Conservation (phyloP, 2,113 vertebrate genomes). For the Seriola quinqueradiata region DNA sequence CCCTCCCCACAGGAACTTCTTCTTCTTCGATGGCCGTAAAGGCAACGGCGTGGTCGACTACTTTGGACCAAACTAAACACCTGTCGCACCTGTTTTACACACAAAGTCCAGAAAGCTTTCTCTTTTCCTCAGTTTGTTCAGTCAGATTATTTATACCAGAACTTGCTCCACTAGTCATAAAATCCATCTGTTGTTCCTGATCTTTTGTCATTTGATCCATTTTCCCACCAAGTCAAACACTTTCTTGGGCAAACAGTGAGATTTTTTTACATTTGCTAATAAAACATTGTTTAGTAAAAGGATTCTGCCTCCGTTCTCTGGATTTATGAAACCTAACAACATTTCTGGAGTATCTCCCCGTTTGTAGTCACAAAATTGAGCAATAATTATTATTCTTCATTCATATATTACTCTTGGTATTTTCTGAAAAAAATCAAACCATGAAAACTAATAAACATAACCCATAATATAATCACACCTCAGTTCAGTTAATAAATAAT, state of each 20-base stretch:
- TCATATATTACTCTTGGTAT: too few relatives aligned
- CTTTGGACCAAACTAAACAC: constrained; percentile 86
- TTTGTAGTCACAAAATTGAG: not conserved
- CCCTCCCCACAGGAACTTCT: constrained; percentile 93
- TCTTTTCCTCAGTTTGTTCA: not conserved
- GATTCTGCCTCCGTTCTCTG: not conserved
- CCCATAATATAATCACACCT: too few relatives aligned
- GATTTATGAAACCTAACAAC: not conserved
- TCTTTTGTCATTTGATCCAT: constrained; percentile 1
- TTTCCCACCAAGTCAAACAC: not conserved
- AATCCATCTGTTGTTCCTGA: not conserved
- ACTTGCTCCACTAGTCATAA: not conserved
- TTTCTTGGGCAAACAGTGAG: not conserved
- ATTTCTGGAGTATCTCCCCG: not conserved
- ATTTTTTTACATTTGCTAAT: constrained; percentile 79
- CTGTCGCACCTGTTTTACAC: not conserved
- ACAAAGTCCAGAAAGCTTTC: not conserved
- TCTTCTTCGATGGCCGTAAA: constrained; percentile 94
- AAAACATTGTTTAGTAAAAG: constrained; percentile 61
- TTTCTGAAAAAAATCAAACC: not conserved
- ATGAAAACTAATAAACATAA: not conserved
- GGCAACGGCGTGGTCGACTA: constrained; percentile 91
- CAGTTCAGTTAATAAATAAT: not conserved
- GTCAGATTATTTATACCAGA: constrained; percentile 35
- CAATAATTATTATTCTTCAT: too few relatives aligned